Evolutionary conservation across 2,113 vertebrate species (phyloP), one percentile per base, ranked within the genome.

Genomic region (Oryzias woworae): DNA sequence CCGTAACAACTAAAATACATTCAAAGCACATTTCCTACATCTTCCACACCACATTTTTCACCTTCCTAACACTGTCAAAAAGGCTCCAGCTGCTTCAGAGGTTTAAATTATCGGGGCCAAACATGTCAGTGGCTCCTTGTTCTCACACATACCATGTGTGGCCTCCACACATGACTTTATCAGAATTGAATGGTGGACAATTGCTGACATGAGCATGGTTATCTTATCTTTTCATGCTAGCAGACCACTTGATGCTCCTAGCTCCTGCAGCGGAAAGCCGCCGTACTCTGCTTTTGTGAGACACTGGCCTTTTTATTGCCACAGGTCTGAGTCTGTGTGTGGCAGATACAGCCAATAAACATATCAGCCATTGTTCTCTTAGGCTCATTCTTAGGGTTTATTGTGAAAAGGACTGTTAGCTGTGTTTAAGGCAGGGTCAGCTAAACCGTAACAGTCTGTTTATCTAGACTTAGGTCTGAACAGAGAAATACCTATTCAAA

Each of bases 291-390:
- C 55, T 64, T 71, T 74, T 80, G 75, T 62, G 80, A 84, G 79
- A 44, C 52, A 18, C 67, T 77, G 81, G 71, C 70, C 63, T 88
- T 89, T 88, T 89, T 88, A 89, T 86, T 78, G 71, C 81, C 36
- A 49, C 65, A 66, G 71, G 79, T 63, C 84, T 80, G 73, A 83
- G 77, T 82, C 88, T 90, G 88, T 73, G 66, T 58, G 80, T 85
- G 22, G 80, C 71, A 87, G 90, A 92, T 90, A 90, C 78, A 66
- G 85, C 88, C 86, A 88, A 88, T 86, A 88, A 89, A 90, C 78
- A 89, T 74, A 87, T 87, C 84, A 81, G 86, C 74, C 83, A 81
- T 88, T 82, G 59, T 79, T 87, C 69, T 68, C 83, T 60, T 60
- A 75, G 76, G 85, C 55, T 42, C 54, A 15, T 73, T 66, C 62